Base-by-base conservation (phyloP, 2,113 vertebrate species). In the Origma solitaria region DNA sequence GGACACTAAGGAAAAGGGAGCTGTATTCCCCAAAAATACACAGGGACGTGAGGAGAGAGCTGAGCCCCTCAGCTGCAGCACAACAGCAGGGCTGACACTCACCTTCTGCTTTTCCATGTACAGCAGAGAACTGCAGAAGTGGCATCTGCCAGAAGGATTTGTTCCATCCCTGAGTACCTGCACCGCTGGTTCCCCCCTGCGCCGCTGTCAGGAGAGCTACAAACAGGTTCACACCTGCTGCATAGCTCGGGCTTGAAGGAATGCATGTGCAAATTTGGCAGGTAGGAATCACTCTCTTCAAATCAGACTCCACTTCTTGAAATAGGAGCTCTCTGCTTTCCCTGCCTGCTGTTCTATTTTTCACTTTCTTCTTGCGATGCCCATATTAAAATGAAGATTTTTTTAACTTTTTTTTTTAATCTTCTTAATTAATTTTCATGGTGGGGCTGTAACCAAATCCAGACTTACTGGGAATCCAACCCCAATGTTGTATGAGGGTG, bases 61-160 rank as follows among this genome's bases (percentile, higher is more conserved):
- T 15, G 86, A 93, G 94, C 88, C 91, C 50, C 3, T 80, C 54
- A 38, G 5, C 51, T 45, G 72, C 68, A 31, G 0, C 47, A 1
- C 64, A 65, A 14, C 93, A 92, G 90, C 90, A 57, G 88, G 85
- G 88, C 68, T 88, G 90, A 53, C 6, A 4, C 60, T 88, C 82
- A 60, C 92, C 92, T 90, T 82, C 82, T 92, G 94, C 82, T 92
- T 71, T 47, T 25, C 68, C 70, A 2, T 72, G 93, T 91, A 50
- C 11, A 86, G 73, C 84, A 95, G 61, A 35, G 57, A 78, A 23
- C 70, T 81, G 90, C 90, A 81, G 11, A 90, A 81, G 28, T 77
- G 73, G 72, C 85, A 90, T 38, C 85, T 88, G 96, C 93, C 93
- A 88, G 11, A 45, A 86, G 92, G 66, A 71, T 90, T 88, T 96